A percentile compares a stretch with the other conserved stretches of the same genome.
phyloP scores from a whole-genome alignment of 1,140 invertebrate genomes.

The Himalopsyche phryganea region DNA sequence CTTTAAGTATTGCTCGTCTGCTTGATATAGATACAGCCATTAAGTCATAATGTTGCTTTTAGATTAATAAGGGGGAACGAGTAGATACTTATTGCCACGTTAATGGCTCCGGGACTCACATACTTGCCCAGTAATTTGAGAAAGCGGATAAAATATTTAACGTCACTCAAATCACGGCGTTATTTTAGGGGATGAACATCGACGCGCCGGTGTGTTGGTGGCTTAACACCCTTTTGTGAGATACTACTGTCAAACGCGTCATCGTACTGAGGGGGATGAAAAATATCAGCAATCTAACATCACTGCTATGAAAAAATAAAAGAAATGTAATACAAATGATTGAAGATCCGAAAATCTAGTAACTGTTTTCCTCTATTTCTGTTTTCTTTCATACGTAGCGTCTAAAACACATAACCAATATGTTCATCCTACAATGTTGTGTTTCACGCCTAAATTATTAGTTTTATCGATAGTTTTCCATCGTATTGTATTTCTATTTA shows the following conservation, averaged over 20 bases:
- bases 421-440: too few species aligned
- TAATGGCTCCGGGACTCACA: conserved; percentile 12
- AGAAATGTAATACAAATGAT: too few species aligned
- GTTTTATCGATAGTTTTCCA: too few species aligned
- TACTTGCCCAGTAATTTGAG: conserved; percentile 13
- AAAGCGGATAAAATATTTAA: conserved; percentile 19
- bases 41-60: background rate
- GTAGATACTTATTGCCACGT: background rate
- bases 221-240: background rate
- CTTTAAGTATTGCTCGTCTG: background rate
- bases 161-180: conserved; percentile 7
- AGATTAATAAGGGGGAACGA: background rate
- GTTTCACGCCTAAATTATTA: too few species aligned
- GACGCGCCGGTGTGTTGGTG: background rate
- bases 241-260: background rate
- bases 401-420: too few species aligned
- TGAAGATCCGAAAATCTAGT: too few species aligned
- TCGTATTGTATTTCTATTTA: too few species aligned
- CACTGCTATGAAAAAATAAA: too few species aligned
- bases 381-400: too few species aligned
- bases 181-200: background rate
- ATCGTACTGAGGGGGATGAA: background rate
- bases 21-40: too few species aligned
- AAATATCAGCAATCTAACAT: too few species aligned
- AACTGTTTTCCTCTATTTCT: too few species aligned